These are phyloP conservation scores for Pogonomyrmex barbatus DNA, from an alignment of 1,140 invertebrate genomes.

Conservation along the genomic window DNA sequence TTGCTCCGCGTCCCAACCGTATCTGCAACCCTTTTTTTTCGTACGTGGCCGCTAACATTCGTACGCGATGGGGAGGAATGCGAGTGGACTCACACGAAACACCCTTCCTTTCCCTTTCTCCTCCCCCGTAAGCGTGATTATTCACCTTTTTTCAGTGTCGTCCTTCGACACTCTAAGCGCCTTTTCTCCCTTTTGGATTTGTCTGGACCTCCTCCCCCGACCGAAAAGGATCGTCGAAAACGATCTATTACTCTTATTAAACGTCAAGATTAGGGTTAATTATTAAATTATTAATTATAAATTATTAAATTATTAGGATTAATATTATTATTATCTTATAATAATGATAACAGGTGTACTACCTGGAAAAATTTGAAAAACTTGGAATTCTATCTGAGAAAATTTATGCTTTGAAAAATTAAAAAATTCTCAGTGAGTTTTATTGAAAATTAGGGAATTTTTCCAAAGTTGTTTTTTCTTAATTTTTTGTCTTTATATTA, in stretches of 20 bases:
- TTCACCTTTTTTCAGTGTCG: constrained; percentile 64
- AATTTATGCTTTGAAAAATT: too few relatives aligned
- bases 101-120: not conserved
- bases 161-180: constrained; percentile 37
- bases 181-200: constrained; percentile 1
- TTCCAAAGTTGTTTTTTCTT: too few relatives aligned
- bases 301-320: not conserved
- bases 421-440: too few relatives aligned
- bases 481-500: too few relatives aligned
- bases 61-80: constrained; percentile 77
- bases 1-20: constrained; percentile 80
- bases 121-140: constrained; percentile 63
- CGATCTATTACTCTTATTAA: not conserved
- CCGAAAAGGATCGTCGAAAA: not conserved
- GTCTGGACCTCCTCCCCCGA: not conserved
- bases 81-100: constrained; percentile 77
- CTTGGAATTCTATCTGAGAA: too few relatives aligned
- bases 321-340: constrained; percentile 14
- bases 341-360: too few relatives aligned
- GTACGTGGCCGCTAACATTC: constrained; percentile 78
- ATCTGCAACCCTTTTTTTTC: constrained; percentile 78
- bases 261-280: constrained; percentile 5
- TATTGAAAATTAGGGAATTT: too few relatives aligned
- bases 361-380: too few relatives aligned
- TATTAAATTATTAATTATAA: not conserved